phyloP scores from a whole-genome alignment of 1,140 invertebrate genomes.

The Camponotus vicinus region DNA sequence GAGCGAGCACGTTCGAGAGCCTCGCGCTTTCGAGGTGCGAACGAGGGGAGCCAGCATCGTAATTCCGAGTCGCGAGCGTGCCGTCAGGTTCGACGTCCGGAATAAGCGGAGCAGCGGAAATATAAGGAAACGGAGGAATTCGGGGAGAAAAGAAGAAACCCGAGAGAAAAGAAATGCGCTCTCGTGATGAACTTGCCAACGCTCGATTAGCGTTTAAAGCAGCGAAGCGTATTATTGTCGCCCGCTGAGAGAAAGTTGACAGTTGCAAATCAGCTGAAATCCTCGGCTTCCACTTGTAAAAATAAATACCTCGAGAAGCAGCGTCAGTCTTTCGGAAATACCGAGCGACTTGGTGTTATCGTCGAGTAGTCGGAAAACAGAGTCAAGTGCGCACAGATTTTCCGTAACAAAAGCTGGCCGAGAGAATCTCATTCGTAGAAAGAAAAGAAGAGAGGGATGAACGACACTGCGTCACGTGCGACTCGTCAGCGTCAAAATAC shows the following conservation, averaged over 20 bases:
- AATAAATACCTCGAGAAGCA: constrained; percentile 23
- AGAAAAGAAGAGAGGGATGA: neutral
- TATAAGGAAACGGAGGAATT: constrained; percentile 20
- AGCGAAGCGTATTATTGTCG: neutral
- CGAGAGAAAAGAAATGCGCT: constrained; percentile 33
- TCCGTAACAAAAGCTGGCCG: neutral
- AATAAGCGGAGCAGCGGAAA: neutral
- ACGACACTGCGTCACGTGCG: neutral
- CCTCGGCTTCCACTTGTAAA: constrained; percentile 19
- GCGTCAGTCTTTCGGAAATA: neutral
- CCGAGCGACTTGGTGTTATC: neutral
- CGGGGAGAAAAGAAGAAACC: constrained; percentile 27
- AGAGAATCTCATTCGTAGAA: neutral
- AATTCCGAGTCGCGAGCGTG: constrained; percentile 30
- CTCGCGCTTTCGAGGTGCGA: constrained; percentile 54
- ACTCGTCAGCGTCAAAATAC: neutral
- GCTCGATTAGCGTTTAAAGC: constrained; percentile 1
- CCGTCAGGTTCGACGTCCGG: constrained; percentile 20
- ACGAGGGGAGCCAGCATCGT: constrained; percentile 1
- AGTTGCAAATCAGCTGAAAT: constrained; percentile 46
- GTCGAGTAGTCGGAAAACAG: neutral
- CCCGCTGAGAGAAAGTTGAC: constrained; percentile 10
- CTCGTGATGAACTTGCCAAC: neutral
- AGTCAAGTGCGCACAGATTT: neutral
- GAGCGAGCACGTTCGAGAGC: constrained; percentile 18